A percentile compares a stretch with the other conserved stretches of the same genome.
phyloP scores from a whole-genome alignment of 2,113 vertebrate genomes.

The Amphiprion percula region DNA sequence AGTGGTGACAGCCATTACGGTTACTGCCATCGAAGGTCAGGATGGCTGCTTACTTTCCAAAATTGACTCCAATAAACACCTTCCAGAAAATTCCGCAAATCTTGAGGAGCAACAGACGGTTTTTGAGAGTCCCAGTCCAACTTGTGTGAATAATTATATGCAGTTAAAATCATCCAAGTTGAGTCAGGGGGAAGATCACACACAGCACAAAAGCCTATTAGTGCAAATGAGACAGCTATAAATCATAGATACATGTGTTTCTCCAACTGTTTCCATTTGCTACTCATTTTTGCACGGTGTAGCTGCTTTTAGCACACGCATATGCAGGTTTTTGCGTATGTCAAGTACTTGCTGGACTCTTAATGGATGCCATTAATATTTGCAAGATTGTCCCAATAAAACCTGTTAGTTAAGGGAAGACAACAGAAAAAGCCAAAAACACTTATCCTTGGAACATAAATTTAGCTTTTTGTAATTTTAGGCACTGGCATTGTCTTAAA shows the following conservation, averaged over 20 bases:
- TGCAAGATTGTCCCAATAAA: constrained; percentile 4
- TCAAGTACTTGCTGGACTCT: neutral
- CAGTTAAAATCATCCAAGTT: constrained; percentile 42
- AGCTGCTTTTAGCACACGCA: constrained; percentile 27
- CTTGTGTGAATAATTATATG: constrained; percentile 58
- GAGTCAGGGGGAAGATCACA: constrained; percentile 55
- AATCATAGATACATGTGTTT: constrained; percentile 48
- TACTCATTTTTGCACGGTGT: neutral
- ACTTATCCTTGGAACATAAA: neutral
- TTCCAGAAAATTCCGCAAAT: constrained; percentile 76
- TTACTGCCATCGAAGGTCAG: constrained; percentile 73
- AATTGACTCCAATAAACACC: constrained; percentile 83
- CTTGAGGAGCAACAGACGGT: constrained; percentile 66
- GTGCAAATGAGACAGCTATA: constrained; percentile 44
- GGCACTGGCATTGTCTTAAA: neutral
- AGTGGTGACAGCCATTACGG: constrained; percentile 74
- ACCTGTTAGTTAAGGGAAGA: constrained; percentile 30
- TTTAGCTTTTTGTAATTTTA: neutral
- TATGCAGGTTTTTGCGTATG: constrained; percentile 16
- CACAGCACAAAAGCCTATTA: constrained; percentile 43
- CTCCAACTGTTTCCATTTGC: constrained; percentile 43
- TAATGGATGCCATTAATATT: constrained; percentile 24
- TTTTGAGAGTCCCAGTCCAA: constrained; percentile 53
- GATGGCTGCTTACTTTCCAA: constrained; percentile 72
- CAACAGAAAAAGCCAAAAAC: neutral